Evolutionary conservation across 92 coral and sea anemone species (phyloP).

Genomic region (Parazoanthus atlanticus): DNA sequence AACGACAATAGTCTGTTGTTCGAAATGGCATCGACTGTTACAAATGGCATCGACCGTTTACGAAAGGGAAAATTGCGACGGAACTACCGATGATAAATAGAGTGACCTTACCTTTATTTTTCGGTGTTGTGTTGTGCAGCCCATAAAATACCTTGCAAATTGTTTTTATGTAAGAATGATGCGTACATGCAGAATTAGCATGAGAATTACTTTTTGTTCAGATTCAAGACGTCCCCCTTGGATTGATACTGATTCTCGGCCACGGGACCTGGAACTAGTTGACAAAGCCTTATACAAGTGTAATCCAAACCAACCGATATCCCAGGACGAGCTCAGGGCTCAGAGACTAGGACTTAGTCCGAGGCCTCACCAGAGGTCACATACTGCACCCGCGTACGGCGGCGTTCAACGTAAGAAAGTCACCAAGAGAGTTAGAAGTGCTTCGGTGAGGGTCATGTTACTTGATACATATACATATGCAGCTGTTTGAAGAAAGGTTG

Average conservation of each 20-base stretch:
- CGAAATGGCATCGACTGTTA: too few species aligned
- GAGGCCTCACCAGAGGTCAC: slow-evolving; percentile 75
- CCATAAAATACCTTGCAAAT: too few species aligned
- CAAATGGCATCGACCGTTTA: too few species aligned
- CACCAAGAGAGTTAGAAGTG: slow-evolving; percentile 51
- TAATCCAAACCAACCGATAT: slow-evolving; percentile 72
- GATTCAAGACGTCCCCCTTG: slow-evolving; percentile 93
- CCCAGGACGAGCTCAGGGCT: slow-evolving; percentile 62
- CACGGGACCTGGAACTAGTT: slow-evolving; percentile 83
- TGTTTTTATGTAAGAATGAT: too few species aligned
- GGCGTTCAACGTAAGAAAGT: slow-evolving; percentile 31
- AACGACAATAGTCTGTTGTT: too few species aligned
- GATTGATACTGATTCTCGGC: slow-evolving; percentile 80
- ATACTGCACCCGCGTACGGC: slow-evolving; percentile 76
- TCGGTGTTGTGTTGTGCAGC: too few species aligned
- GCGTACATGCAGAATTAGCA: not conserved
- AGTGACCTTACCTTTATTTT: too few species aligned
- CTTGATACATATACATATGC: too few species aligned
- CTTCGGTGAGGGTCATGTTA: slow-evolving; percentile 41
- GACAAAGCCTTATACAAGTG: slow-evolving; percentile 73
- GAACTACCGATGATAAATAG: too few species aligned
- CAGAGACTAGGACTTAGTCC: slow-evolving; percentile 78
- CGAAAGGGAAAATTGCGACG: too few species aligned
- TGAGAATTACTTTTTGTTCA: slow-evolving; percentile 17
- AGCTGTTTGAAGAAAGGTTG: too few species aligned